Evolutionary conservation across 2,888 invertebrate genomes (phyloP), one percentile per base, ranked within the genome.

Genomic region (Lepidocyrtinus sp.): DNA sequence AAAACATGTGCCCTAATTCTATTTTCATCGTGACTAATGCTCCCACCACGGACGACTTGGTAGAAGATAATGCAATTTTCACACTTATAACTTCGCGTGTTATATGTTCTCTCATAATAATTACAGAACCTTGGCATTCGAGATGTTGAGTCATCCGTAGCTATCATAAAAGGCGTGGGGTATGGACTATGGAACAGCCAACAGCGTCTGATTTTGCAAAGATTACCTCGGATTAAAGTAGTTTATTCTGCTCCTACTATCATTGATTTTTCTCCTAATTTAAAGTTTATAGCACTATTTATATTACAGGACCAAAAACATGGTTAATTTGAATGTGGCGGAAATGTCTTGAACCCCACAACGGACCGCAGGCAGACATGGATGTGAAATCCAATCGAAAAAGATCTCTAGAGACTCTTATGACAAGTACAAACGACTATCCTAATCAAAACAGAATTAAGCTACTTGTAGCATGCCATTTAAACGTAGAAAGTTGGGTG

Each of bases 41-140:
- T n/a, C 19, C 21, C 62, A 55, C n/a, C 19, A 17, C n/a, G 15
- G 55, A 55, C 55, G 55, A 55, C 5, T 55, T 3, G n/a, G 15
- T n/a, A 17, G 3, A 55, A 55, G 62, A 12, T 9, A 62, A 7
- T 7, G 22, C 17, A 21, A 21, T 62, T 62, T 62, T 9, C 17
- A 7, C 22, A 17, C 62, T 62, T 62, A 7, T 22, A 15, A 62
- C 22, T 62, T 21, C 3, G 15, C 22, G 21, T 62, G 22, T 17
- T 19, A 2, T 45, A 15, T 3, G 22, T 21, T 62, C 22, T 22
- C 19, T n/a, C 12, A 22, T 62, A 74, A 74, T 80, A 80, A 80
- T 80, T 80, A 80, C 75, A 80, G 79, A 80, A 80, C 79, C 79
- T 80, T 80, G 79, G 79, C 79, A 80, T 75, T 80, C 79, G 65